Evolutionary conservation across 1,140 invertebrate species (phyloP), one percentile per base, ranked within the genome.

Genomic region (Nephila pilipes): DNA sequence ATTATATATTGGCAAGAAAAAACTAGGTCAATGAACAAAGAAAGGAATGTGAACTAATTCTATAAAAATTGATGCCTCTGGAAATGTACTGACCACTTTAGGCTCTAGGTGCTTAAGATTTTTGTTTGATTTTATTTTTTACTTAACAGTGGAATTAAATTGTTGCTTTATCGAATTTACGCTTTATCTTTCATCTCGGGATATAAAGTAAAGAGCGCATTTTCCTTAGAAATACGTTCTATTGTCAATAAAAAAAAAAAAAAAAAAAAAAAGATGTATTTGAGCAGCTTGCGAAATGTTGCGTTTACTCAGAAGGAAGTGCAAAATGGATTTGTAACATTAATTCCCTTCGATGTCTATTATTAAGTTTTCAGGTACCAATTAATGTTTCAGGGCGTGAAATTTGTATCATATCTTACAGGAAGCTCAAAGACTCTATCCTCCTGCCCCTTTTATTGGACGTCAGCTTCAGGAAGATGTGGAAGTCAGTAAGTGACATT

Each of bases 381-480:
- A 65, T 65, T 65, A 65, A 65, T 12, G 10, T 25, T 25, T 10
- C 8, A 25, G n/a, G 6, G n/a, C 22, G 12, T 65, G 22, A 85
- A 85, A 29, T 60, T 79, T 75, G 60, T 75, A 22, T 81, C 25
- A 97, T 97, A 96, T 97, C 29, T 96, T 97, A 18, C 97, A 97
- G 95, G 97, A 97, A 95, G 95, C 96, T 0, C 94, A 97, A n/a
- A 95, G 97, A 65, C 94, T 97, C 14, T 97, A 96, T 95, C 97
- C 97, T 1, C 96, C 97, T 1, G 96, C 96, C 5, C 96, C 97
- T 6, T 93, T 96, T 6, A 95, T 97, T 54, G 95, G 96, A 14
- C 94, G 97, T 69, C 95, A 97, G 90, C 94, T 96, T 0, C 95
- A 95, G 29, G 96, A 96, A 92, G 96, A 96, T 83, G 87, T 95